Evolutionary conservation across 1,140 invertebrate genomes (phyloP).

Genomic region (Drosophila santomea): DNA sequence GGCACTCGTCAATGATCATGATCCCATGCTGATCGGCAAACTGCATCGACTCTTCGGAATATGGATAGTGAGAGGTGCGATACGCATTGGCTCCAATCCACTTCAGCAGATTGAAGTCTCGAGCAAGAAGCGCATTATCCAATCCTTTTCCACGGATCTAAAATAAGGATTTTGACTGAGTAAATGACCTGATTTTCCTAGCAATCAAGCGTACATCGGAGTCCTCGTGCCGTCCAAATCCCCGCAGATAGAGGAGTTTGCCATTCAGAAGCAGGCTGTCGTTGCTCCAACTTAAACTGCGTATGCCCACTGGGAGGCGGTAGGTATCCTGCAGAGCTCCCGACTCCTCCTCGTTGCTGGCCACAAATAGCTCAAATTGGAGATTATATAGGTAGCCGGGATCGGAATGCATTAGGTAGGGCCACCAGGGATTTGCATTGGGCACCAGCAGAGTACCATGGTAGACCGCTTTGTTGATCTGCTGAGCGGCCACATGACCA

Average conservation of each 20-base stretch:
- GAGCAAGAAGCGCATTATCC: constrained; percentile 93
- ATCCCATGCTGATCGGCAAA: constrained; percentile 96
- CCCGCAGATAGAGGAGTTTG: constrained; percentile 94
- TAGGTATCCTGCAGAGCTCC: constrained; percentile 90
- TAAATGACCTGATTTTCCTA: background rate
- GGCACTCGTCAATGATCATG: constrained; percentile 98
- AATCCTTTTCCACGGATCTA: constrained; percentile 95
- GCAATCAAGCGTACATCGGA: constrained; percentile 88
- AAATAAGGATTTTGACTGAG: constrained; percentile 43
- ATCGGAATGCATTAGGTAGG: constrained; percentile 91
- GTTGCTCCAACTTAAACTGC: constrained; percentile 91
- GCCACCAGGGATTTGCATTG: constrained; percentile 96
- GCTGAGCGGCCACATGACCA: constrained; percentile 46
- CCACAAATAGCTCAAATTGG: constrained; percentile 85
- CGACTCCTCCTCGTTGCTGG: constrained; percentile 36
- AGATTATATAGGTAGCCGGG: constrained; percentile 92
- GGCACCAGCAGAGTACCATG: constrained; percentile 87
- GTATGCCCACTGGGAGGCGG: constrained; percentile 93
- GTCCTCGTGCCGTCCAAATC: constrained; percentile 98
- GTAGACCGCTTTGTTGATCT: constrained; percentile 34
- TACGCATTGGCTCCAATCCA: constrained; percentile 98
- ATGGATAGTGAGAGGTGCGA: constrained; percentile 99
- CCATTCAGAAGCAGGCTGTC: constrained; percentile 93
- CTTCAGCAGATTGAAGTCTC: constrained; percentile 96
- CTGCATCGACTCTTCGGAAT: constrained; percentile 98